phyloP scores from a whole-genome alignment of 64 coral and sea anemone genomes.

The Montipora efflorescens region DNA sequence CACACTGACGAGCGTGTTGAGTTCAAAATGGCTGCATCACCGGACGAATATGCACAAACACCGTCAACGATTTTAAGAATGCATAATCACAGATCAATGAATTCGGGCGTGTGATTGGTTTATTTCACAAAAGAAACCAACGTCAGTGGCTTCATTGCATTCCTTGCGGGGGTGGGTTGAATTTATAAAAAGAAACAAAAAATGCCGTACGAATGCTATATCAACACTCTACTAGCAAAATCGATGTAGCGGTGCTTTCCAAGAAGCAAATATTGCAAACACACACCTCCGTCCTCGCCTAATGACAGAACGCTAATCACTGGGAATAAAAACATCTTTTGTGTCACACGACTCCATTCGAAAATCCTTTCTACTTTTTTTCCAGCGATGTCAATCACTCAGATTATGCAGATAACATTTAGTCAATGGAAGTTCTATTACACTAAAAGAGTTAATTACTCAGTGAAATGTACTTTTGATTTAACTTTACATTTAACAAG shows the following conservation, averaged over 20 bases:
- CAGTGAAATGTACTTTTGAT: too few relatives aligned
- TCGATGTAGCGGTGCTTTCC: neutral
- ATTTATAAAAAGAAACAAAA: neutral
- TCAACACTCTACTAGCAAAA: neutral
- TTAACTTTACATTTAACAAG: too few relatives aligned
- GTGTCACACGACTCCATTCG: neutral
- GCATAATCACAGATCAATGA: slow-evolving; percentile 47
- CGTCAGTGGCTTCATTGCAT: neutral
- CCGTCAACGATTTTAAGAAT: slow-evolving; percentile 48
- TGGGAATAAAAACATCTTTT: neutral
- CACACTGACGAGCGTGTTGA: slow-evolving; percentile 35
- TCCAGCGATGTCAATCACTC: neutral
- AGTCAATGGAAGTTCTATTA: neutral
- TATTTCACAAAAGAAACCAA: neutral
- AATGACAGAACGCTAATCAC: neutral
- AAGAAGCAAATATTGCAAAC: slow-evolving; percentile 32
- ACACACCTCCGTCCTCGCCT: neutral
- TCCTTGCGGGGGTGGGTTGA: slow-evolving; percentile 36
- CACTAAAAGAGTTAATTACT: too few relatives aligned
- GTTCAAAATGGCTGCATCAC: slow-evolving; percentile 20
- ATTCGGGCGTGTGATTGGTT: slow-evolving; percentile 33
- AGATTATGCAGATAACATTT: slow-evolving; percentile 5
- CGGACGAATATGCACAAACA: slow-evolving; percentile 38
- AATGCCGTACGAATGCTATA: too few relatives aligned
- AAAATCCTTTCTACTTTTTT: neutral